phyloP scores from a whole-genome alignment of 2,888 invertebrate genomes.

The Perizoma flavofasciatum region DNA sequence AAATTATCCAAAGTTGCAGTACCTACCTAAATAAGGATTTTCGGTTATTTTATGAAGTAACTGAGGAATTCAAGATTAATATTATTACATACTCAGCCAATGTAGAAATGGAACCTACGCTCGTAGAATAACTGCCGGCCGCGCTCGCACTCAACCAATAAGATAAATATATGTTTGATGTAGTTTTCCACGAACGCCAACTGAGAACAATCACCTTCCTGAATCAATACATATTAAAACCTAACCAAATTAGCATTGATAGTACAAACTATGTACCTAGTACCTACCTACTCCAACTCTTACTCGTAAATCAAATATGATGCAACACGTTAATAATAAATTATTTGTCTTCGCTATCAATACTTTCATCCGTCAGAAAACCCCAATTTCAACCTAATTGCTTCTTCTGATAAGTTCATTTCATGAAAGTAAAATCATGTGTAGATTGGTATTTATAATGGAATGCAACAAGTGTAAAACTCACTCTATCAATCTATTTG shows the following conservation, averaged over 20 bases:
- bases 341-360: background rate
- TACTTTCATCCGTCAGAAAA: background rate
- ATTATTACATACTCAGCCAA: too few species aligned
- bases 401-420: background rate
- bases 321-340: constrained; percentile 7
- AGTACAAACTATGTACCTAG: constrained; percentile 2
- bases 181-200: constrained; percentile 9
- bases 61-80: too few species aligned
- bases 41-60: too few species aligned
- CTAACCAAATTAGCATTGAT: constrained; percentile 17
- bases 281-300: constrained; percentile 1
- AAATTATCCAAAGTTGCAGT: too few species aligned
- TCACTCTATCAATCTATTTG: constrained; percentile 2
- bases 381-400: constrained; percentile 2
- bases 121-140: too few species aligned
- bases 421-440: background rate
- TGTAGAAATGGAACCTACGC: too few species aligned
- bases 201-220: constrained; percentile 16
- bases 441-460: background rate
- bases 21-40: too few species aligned
- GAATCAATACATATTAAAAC: constrained; percentile 18
- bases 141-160: background rate
- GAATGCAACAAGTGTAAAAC: constrained; percentile 25
- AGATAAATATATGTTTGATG: background rate
- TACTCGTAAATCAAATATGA: constrained; percentile 21